Evolutionary conservation across 64 coral and sea anemone species (phyloP), one percentile per base, ranked within the genome.

Genomic region (Porites lutea): DNA sequence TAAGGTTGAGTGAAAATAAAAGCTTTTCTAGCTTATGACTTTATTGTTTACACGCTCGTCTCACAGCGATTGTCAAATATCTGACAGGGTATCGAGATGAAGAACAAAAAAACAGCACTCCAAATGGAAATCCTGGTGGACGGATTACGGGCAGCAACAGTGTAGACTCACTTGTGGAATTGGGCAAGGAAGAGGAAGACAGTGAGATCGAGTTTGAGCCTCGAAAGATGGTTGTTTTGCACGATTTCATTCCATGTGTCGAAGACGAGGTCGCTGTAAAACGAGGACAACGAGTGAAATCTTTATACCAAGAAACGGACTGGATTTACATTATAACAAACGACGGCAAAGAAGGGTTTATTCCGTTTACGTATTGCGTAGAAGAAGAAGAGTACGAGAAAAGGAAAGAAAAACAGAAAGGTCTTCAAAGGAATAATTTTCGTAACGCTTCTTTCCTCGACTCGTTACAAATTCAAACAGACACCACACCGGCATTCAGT

Each of bases 211-310:
- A 92, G 11, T 93, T 95, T 90, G 93, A 98, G 12, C 93, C 96
- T 2, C 71, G 83, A 27, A 98, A 96, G 77, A 98, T 98, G 96
- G 75, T 98, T 27, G 95, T 98, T 8, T 20, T 96, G 15, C 96
- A 98, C 27, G 96, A 98, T 75, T 98, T 98, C 87, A 92, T 93
- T 18, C 96, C 96, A 3, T 98, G 96, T 66, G 96, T 98, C 11
- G 96, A 98, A 78, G 96, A 98, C 87, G 96, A 98, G 52, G 86
- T 96, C 4, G 67, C 90, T 18, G 96, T 98, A 0, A 91, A 91
- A 10, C 94, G 96, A 66, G 94, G 94, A 0, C 89, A 98, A 83
- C 93, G 88, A 87, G 96, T 98, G 18, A 95, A 93, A 81, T 88
- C 94, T 71, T 69, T 98, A 16, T 98, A 98, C 72, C 96, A 93